These are phyloP conservation scores for Tor tambroides DNA, from an alignment of 2,113 vertebrate genomes.

Conservation along the genomic window DNA sequence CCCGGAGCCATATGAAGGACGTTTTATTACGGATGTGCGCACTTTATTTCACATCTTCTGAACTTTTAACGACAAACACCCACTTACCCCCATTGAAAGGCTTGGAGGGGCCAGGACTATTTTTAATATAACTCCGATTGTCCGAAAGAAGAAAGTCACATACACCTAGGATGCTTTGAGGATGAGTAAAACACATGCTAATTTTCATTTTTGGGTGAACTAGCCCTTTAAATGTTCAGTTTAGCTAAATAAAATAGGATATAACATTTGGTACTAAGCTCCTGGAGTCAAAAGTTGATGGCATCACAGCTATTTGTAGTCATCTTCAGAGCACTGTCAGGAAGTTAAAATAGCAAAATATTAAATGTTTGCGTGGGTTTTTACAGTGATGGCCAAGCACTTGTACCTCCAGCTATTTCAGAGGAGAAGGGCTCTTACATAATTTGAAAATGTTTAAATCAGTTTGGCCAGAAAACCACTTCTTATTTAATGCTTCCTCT, in stretches of 20 bases:
- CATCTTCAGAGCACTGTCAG: background rate
- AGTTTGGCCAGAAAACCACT: background rate
- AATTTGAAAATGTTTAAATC: conserved; percentile 11
- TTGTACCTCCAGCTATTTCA: background rate
- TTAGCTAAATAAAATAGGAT: background rate
- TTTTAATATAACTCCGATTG: no score
- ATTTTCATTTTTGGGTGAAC: no score
- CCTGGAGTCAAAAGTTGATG: background rate
- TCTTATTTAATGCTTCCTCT: background rate
- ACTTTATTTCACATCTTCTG: no score
- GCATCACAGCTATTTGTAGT: background rate
- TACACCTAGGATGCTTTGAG: no score
- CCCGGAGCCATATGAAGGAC: no score
- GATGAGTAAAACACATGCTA: no score
- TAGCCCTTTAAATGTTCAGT: background rate
- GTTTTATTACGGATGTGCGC: no score
- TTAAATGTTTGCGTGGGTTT: background rate
- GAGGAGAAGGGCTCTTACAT: background rate
- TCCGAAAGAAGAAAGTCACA: no score
- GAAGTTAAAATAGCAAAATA: conserved; percentile 9
- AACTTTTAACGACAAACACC: no score
- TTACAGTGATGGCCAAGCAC: background rate
- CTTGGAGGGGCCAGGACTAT: no score
- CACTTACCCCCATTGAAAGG: no score
- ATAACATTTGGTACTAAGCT: background rate